phyloP scores from a whole-genome alignment of 2,888 invertebrate genomes.

The Itoplectis maculator region DNA sequence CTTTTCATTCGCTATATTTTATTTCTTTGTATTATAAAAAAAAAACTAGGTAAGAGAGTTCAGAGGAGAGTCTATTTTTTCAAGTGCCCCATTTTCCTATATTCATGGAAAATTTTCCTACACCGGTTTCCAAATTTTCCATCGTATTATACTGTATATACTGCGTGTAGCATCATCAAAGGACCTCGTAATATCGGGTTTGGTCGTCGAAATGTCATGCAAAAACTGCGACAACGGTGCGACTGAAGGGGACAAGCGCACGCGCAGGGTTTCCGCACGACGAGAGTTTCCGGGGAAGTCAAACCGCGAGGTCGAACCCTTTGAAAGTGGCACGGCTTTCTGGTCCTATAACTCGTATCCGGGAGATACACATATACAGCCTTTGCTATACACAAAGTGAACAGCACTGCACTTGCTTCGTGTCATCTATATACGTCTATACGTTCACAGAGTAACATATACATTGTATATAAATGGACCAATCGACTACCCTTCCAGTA shows the following conservation, averaged over 20 bases:
- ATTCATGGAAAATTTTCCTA: too few species aligned
- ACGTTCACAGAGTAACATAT: too few species aligned
- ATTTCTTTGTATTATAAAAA: too few species aligned
- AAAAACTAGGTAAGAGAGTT: too few species aligned
- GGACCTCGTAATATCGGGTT: constrained; percentile 8
- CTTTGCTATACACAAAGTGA: constrained; percentile 5
- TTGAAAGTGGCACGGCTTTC: constrained; percentile 10
- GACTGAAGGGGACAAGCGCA: too few species aligned
- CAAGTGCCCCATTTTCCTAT: too few species aligned
- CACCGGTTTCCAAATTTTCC: too few species aligned
- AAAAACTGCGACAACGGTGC: constrained; percentile 35
- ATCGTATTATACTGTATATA: too few species aligned
- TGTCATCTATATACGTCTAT: too few species aligned
- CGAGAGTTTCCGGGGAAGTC: constrained; percentile 20
- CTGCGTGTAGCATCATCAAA: constrained; percentile 8
- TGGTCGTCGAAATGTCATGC: constrained; percentile 32
- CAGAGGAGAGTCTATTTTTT: too few species aligned
- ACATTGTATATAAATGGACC: too few species aligned
- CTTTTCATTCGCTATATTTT: background rate
- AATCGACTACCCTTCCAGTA: too few species aligned
- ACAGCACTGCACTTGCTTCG: background rate
- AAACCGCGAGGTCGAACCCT: constrained; percentile 32
- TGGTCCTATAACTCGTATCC: constrained; percentile 17
- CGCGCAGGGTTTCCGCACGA: background rate
- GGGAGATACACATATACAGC: constrained; percentile 14